Percentiles rank a stretch among this genome's conserved stretches.
These are phyloP conservation scores for Podocnemis expansa DNA, from an alignment of 2,113 vertebrate genomes.

Conservation along the genomic window DNA sequence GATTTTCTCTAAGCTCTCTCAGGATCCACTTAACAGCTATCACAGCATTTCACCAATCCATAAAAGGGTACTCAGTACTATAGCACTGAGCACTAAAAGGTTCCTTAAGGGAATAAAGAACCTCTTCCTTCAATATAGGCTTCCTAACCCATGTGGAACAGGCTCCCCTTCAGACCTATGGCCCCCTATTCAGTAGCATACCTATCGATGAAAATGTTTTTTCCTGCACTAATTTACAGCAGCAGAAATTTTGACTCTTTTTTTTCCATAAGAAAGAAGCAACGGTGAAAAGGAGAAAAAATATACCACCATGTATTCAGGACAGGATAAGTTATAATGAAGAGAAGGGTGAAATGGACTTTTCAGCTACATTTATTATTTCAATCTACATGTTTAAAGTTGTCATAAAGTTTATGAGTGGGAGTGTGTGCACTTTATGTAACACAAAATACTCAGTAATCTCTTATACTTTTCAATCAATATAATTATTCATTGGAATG, in stretches of 20 bases:
- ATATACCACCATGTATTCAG: not conserved
- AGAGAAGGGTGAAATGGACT: not conserved
- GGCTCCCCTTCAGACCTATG: no score
- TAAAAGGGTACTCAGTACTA: no score
- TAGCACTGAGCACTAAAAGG: no score
- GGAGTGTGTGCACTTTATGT: not conserved
- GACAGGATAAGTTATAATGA: not conserved
- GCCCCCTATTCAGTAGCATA: no score
- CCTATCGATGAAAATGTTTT: no score
- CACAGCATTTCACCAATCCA: no score
- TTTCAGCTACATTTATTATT: not conserved
- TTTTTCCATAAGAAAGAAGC: not conserved
- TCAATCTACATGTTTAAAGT: not conserved
- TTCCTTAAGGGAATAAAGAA: no score
- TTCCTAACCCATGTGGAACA: no score
- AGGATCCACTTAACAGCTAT: no score
- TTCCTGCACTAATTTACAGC: not conserved
- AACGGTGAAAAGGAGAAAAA: not conserved
- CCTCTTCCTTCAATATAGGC: no score
- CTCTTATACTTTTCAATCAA: not conserved
- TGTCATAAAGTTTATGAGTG: not conserved
- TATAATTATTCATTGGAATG: not conserved
- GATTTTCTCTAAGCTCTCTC: no score
- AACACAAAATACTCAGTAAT: not conserved
- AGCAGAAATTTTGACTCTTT: not conserved